Percentiles rank a stretch among this genome's conserved stretches.
Conservation (phyloP, 1,140 invertebrate genomes). For the Lamellibrachia luymesi region DNA sequence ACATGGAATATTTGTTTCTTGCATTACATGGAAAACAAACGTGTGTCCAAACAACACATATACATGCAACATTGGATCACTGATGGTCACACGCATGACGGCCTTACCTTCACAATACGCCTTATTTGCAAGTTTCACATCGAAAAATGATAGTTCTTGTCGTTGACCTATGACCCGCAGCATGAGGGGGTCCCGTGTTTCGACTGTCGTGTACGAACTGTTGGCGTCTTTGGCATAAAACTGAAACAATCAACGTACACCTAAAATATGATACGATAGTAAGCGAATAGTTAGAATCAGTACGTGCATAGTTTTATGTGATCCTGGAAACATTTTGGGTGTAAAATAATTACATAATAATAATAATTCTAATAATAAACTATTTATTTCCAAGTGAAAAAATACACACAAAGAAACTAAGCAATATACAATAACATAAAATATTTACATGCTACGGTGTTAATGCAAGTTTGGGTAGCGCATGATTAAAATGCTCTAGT, state of each 20-base stretch:
- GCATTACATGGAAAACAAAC: neutral
- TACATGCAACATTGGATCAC: neutral
- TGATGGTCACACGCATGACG: neutral
- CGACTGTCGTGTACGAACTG: conserved; percentile 34
- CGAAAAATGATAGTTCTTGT: conserved; percentile 49
- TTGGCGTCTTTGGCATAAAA: conserved; percentile 29
- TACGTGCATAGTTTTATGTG: too few relatives aligned
- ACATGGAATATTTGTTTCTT: neutral
- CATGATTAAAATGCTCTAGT: too few relatives aligned
- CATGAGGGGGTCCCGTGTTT: conserved; percentile 38
- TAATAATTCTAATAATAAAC: neutral
- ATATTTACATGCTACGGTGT: too few relatives aligned
- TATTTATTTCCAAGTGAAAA: too few relatives aligned
- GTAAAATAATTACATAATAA: neutral
- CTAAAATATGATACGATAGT: neutral
- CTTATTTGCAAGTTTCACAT: conserved; percentile 52
- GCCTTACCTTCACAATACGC: conserved; percentile 49
- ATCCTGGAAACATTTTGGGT: too few relatives aligned
- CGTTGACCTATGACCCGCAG: conserved; percentile 46
- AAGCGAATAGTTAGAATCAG: neutral
- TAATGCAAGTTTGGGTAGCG: too few relatives aligned
- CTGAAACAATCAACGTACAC: conserved; percentile 1
- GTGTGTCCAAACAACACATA: neutral
- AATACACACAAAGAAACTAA: too few relatives aligned
- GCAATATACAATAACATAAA: too few relatives aligned